These are phyloP conservation scores for Erethizon dorsatum DNA, from an alignment of 2,797 vertebrate species.

Conservation along the genomic window DNA sequence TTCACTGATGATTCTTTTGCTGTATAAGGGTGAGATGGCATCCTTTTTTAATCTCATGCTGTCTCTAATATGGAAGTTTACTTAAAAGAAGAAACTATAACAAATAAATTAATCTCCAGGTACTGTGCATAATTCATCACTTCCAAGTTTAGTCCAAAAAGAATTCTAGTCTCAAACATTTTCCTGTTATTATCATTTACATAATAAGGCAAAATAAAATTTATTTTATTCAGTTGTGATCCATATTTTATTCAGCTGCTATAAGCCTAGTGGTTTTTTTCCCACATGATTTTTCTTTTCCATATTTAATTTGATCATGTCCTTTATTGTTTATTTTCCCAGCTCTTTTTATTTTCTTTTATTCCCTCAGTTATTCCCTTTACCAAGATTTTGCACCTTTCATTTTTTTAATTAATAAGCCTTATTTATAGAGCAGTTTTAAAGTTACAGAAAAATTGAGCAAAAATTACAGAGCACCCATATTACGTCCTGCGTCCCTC, in stretches of 20 bases:
- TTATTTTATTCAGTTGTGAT: background rate
- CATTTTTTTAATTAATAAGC: background rate
- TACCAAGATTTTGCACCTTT: background rate
- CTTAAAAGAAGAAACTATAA: background rate
- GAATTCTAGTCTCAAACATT: background rate
- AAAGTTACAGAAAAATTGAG: background rate
- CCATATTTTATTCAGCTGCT: background rate
- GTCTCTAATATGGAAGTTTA: background rate
- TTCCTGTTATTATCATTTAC: background rate
- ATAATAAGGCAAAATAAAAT: background rate
- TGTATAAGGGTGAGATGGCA: background rate
- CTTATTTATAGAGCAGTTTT: background rate
- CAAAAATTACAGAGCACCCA: background rate
- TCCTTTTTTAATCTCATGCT: background rate
- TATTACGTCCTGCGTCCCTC: accelerated
- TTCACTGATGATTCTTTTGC: too few species aligned
- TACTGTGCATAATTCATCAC: background rate
- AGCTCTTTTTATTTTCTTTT: background rate
- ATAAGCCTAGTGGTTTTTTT: background rate
- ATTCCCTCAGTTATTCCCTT: background rate
- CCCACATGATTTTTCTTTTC: background rate
- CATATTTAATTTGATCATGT: background rate
- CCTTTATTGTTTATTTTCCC: background rate
- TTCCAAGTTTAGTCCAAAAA: background rate
- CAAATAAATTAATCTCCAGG: background rate